phyloP scores from a whole-genome alignment of 2,797 vertebrate genomes.

The Amazona ochrocephala region DNA sequence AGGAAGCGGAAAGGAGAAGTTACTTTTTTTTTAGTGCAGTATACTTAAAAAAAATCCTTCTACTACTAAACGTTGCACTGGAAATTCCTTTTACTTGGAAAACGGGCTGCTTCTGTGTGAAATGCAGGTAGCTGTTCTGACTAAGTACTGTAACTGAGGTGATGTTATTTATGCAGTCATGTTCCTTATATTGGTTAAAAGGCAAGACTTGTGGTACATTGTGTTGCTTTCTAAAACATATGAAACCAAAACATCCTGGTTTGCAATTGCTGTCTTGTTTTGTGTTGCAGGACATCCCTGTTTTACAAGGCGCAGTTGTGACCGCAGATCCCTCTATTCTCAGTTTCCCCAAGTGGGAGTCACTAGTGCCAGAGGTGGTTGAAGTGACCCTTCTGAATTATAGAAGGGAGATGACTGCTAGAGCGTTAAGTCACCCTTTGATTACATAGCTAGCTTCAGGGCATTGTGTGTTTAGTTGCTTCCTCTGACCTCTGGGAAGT shows the following conservation, averaged over 20 bases:
- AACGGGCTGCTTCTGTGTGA: neutral
- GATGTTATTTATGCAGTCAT: neutral
- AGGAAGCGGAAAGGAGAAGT: neutral
- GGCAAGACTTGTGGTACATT: neutral
- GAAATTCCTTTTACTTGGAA: neutral
- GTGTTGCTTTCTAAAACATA: neutral
- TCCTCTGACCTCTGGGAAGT: neutral
- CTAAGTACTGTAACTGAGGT: neutral
- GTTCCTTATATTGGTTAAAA: neutral
- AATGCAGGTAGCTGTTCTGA: neutral
- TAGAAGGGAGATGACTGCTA: neutral
- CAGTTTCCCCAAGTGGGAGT: neutral
- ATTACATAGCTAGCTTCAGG: neutral
- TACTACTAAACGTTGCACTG: neutral
- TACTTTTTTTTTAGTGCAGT: neutral
- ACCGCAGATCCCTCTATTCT: neutral
- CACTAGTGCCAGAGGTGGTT: neutral
- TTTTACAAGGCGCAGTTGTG: neutral
- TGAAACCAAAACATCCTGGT: accelerated
- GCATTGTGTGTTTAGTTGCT: neutral
- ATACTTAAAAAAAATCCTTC: neutral
- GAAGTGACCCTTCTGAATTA: neutral
- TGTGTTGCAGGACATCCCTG: neutral
- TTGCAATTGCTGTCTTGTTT: neutral
- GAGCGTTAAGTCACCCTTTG: neutral